These are phyloP conservation scores for Netelia virgata DNA, from an alignment of 2,888 invertebrate species.

Conservation along the genomic window DNA sequence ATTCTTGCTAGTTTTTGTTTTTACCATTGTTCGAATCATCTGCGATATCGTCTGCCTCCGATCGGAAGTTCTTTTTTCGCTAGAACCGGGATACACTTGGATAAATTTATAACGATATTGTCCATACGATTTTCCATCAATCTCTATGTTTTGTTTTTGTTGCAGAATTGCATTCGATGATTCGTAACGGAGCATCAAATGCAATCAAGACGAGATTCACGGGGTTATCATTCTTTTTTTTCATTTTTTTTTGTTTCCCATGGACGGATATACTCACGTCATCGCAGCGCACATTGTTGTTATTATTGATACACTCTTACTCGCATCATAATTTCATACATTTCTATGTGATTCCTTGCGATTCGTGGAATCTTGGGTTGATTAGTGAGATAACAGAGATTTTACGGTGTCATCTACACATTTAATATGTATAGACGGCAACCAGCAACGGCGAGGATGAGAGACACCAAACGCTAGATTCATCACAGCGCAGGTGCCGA, in stretches of 20 bases:
- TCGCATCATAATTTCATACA: background rate
- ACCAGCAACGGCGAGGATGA: slow-evolving; percentile 34
- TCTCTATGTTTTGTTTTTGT: background rate
- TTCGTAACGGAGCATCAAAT: background rate
- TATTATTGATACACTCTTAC: background rate
- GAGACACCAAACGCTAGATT: slow-evolving; percentile 52
- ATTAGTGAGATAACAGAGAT: slow-evolving; percentile 4
- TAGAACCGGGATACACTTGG: background rate
- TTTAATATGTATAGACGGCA: background rate
- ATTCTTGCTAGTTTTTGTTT: background rate
- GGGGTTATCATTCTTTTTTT: slow-evolving; percentile 4
- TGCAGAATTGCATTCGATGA: background rate
- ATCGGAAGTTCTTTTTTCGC: too few relatives aligned
- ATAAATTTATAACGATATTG: slow-evolving; percentile 9
- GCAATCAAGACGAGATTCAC: slow-evolving; percentile 37
- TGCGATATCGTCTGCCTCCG: too few relatives aligned
- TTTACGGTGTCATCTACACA: slow-evolving; percentile 11
- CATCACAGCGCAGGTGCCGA: slow-evolving; percentile 89
- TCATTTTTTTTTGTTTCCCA: slow-evolving; percentile 17
- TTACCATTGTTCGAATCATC: too few relatives aligned
- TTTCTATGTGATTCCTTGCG: background rate
- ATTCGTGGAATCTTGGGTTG: slow-evolving; percentile 6
- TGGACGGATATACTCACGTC: slow-evolving; percentile 69
- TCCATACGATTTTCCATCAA: slow-evolving; percentile 14
- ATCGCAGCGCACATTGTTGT: slow-evolving; percentile 51